Conservation (phyloP, 1,140 invertebrate species). For the Laupala kohalensis region DNA sequence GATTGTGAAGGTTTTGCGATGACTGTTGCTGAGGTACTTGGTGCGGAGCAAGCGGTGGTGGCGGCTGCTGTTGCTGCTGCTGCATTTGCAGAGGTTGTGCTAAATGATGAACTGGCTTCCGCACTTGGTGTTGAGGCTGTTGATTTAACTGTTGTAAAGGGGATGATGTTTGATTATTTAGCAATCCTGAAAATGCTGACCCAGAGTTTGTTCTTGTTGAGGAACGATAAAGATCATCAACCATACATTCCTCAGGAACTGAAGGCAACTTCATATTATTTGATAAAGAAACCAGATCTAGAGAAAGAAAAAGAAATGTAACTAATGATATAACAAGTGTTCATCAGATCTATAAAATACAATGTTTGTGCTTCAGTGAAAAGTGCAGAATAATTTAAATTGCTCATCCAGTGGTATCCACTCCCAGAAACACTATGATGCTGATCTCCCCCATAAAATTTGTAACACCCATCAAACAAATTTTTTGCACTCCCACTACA, state of each 20-base stretch:
- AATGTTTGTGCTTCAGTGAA: too few species aligned
- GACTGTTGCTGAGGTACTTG: constrained; percentile 16
- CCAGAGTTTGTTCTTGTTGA: constrained; percentile 12
- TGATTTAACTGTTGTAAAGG: constrained; percentile 9
- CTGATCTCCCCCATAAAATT: too few species aligned
- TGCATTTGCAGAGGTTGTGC: constrained; percentile 24
- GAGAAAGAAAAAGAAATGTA: constrained; percentile 15
- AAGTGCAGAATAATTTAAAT: too few species aligned
- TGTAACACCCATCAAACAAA: too few species aligned
- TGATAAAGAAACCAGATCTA: constrained; percentile 34
- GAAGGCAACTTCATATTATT: constrained; percentile 40
- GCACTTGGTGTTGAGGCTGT: constrained; percentile 15
- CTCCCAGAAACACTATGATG: too few species aligned
- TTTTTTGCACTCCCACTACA: too few species aligned
- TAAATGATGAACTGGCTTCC: constrained; percentile 15
- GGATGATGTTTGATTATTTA: neutral
- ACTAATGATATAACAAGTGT: neutral
- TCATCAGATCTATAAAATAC: too few species aligned
- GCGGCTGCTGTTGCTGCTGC: constrained; percentile 9
- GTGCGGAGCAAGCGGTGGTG: constrained; percentile 9
- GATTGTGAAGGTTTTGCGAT: constrained; percentile 19
- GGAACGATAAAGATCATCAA: constrained; percentile 11
- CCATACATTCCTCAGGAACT: constrained; percentile 44
- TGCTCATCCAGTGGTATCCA: too few species aligned
- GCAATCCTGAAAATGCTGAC: constrained; percentile 5